These are phyloP conservation scores for Leptonema lineaticorne DNA, from an alignment of 1,140 invertebrate species.

Conservation along the genomic window DNA sequence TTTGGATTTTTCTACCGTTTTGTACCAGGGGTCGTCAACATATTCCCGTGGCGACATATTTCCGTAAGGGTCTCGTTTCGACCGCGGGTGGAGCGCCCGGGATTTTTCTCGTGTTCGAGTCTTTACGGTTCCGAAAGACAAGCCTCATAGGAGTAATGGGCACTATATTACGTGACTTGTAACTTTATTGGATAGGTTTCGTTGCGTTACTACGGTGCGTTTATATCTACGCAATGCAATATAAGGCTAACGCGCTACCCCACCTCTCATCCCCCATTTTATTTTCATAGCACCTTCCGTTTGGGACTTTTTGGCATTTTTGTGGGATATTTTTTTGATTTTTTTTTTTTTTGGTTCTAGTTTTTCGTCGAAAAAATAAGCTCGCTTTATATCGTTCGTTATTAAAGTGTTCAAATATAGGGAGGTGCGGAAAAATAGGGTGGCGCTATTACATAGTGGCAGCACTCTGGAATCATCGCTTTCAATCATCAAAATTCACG, in stretches of 20 bases:
- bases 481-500: neutral
- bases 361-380: neutral
- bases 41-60: slow-evolving; percentile 17
- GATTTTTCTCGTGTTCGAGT: slow-evolving; percentile 9
- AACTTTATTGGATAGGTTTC: slow-evolving; percentile 27
- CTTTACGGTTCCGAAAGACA: slow-evolving; percentile 23
- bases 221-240: slow-evolving; percentile 10
- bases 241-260: neutral
- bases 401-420: slow-evolving; percentile 6
- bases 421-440: neutral
- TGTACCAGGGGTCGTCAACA: neutral
- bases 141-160: slow-evolving; percentile 30
- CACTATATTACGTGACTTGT: slow-evolving; percentile 35
- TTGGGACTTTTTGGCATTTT: too few relatives aligned
- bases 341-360: neutral
- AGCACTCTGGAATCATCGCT: neutral
- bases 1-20: neutral
- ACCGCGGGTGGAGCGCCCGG: neutral
- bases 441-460: neutral
- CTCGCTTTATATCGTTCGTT: slow-evolving; percentile 15
- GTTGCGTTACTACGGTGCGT: neutral
- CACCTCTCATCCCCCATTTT: neutral
- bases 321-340: neutral
- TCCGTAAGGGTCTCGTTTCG: slow-evolving; percentile 15
- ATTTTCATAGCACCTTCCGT: neutral